Evolutionary conservation across 2,888 invertebrate species (phyloP).

Genomic region (Odontothrips loti): DNA sequence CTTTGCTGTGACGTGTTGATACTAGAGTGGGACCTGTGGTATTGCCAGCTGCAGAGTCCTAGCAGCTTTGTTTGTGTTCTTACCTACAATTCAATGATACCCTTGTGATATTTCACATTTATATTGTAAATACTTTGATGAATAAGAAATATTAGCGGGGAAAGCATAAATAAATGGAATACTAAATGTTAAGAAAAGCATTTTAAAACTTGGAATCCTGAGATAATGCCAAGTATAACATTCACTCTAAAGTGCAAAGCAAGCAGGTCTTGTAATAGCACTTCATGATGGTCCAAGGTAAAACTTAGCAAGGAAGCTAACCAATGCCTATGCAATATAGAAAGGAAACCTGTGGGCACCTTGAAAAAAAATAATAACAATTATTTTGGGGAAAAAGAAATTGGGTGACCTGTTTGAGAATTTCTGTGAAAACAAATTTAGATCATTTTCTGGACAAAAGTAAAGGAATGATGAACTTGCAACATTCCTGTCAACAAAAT

Average conservation of each 20-base stretch:
- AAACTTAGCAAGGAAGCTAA: slow-evolving; percentile 22
- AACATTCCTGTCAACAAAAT: background rate
- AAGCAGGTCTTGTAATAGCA: slow-evolving; percentile 1
- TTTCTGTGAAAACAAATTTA: slow-evolving; percentile 4
- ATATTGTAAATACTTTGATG: slow-evolving; percentile 27
- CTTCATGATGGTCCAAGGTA: slow-evolving; percentile 24
- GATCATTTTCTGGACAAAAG: background rate
- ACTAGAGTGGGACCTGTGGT: slow-evolving; percentile 17
- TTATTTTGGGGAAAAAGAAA: slow-evolving; percentile 5
- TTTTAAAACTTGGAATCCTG: slow-evolving; percentile 25
- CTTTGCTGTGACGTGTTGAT: slow-evolving; percentile 23
- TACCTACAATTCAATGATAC: slow-evolving; percentile 26
- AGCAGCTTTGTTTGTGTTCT: slow-evolving; percentile 25
- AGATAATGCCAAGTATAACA: slow-evolving; percentile 14
- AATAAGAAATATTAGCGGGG: slow-evolving; percentile 21
- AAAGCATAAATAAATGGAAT: slow-evolving; percentile 9
- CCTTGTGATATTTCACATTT: slow-evolving; percentile 25
- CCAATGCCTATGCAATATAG: slow-evolving; percentile 13
- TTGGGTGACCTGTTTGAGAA: background rate
- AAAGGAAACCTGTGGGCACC: slow-evolving; percentile 13
- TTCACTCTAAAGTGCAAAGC: slow-evolving; percentile 10
- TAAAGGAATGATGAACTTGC: slow-evolving; percentile 2
- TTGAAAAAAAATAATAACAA: background rate
- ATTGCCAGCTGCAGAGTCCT: slow-evolving; percentile 24
- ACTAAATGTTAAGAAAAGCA: slow-evolving; percentile 23